Percentiles rank a stretch among this genome's conserved stretches.
phyloP scores from a whole-genome alignment of 2,797 vertebrate species.

The Gorsachius magnificus region DNA sequence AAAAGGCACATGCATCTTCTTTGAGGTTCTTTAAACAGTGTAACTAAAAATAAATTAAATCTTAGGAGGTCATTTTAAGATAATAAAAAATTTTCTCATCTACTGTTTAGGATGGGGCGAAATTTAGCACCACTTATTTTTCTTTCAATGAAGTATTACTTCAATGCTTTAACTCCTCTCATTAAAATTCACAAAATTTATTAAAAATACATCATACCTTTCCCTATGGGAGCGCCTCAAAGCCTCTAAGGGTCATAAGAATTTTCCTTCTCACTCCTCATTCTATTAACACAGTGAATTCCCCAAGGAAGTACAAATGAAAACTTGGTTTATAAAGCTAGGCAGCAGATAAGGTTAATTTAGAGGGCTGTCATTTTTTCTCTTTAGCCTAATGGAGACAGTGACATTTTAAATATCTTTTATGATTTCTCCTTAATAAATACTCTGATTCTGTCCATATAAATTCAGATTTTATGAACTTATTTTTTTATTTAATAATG shows the following conservation, averaged over 20 bases:
- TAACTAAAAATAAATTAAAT: background rate
- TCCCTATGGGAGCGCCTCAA: background rate
- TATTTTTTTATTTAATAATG: background rate
- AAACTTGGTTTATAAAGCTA: background rate
- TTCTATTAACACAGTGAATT: background rate
- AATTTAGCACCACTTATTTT: background rate
- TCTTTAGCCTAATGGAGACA: background rate
- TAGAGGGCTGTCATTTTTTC: background rate
- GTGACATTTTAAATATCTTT: background rate
- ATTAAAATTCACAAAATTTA: background rate
- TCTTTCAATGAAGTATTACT: background rate
- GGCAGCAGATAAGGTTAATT: background rate
- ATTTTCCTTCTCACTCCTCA: background rate
- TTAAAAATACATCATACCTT: background rate
- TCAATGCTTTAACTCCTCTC: background rate
- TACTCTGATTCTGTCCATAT: background rate
- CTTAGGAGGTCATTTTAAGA: background rate
- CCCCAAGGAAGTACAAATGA: background rate
- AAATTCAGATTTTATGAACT: background rate
- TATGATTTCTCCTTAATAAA: background rate
- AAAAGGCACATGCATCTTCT: background rate
- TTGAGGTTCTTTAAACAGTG: background rate
- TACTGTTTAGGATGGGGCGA: background rate
- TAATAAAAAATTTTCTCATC: background rate
- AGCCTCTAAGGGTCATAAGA: background rate